phyloP scores from a whole-genome alignment of 2,113 vertebrate species.

The Silurus asotus region DNA sequence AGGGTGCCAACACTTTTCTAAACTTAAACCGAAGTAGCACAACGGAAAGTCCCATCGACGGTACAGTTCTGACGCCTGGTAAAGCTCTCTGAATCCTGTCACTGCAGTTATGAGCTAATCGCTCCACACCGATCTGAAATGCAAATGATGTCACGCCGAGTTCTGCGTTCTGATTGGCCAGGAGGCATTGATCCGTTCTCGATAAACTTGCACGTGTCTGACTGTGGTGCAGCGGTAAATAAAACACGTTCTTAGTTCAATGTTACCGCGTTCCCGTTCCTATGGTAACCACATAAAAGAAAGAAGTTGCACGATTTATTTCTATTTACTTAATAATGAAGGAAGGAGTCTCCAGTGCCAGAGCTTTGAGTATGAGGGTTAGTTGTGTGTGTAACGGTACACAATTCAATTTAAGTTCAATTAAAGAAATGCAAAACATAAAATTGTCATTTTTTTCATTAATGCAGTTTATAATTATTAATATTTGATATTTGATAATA shows the following conservation, averaged over 20 bases:
- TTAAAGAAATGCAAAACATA: too few species aligned
- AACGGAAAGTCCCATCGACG: constrained; percentile 19
- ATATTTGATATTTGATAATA: too few species aligned
- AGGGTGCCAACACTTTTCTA: background rate
- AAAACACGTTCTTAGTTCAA: background rate
- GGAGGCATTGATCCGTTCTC: background rate
- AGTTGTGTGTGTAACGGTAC: too few species aligned
- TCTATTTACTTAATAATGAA: background rate
- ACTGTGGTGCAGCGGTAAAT: background rate
- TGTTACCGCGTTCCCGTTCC: background rate
- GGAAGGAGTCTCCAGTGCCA: background rate
- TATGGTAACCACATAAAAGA: background rate
- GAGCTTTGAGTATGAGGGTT: background rate
- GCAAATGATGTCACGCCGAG: background rate
- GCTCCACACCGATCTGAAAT: background rate
- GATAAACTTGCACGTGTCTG: too few species aligned
- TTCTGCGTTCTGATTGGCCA: background rate
- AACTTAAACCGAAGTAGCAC: constrained; percentile 14
- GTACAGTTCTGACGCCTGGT: background rate
- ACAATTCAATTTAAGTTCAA: too few species aligned
- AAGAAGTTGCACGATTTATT: background rate
- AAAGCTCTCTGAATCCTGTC: background rate
- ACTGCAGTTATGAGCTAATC: background rate
- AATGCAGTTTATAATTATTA: too few species aligned
- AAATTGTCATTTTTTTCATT: too few species aligned